Evolutionary conservation across 1,140 invertebrate species (phyloP), one percentile per base, ranked within the genome.

Genomic region (Chironomus striatipennis): DNA sequence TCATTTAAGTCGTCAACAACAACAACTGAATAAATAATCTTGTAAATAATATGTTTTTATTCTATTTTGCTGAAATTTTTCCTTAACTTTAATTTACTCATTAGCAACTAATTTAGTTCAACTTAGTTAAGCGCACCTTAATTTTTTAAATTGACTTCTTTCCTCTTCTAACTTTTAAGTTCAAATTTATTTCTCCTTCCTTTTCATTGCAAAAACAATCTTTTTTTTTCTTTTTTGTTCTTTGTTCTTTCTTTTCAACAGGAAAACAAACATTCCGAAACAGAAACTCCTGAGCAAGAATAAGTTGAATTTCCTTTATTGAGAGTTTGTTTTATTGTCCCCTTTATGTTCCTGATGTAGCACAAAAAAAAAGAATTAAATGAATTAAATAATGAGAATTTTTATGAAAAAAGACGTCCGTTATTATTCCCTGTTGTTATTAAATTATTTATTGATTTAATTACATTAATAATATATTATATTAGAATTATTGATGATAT

Each of bases 181-280:
- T 34, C n/a, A n/a, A n/a, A n/a, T n/a, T n/a, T n/a, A n/a, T n/a
- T n/a, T n/a, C 10, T 21, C 7, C 18, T 70, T 70, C 18, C n/a
- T 20, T 70, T 17, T 70, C 2, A 70, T 70, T 20, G 18, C 18
- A 70, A 70, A 34, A 34, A 34, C 1, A 34, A n/a, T n/a, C n/a
- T 34, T 2, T 34, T 34, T 34, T 34, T 34, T 34, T 34, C 24
- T 34, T 34, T 34, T 34, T 21, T 9, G 4, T 57, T 17, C 18
- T n/a, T 57, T 17, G 20, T 3, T 74, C 7, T 57, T 42, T 72
- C 15, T 67, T 74, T 74, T 8, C 70, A 70, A n/a, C 34, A 74
- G 74, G 74, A 74, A 21, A 74, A 65, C 15, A 74, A 70, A 74
- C 74, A 74, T 74, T 74, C 47, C 47, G 47, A 57, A 57, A 57